Evolutionary conservation across 2,888 invertebrate species (phyloP).

Genomic region (Thera britannica): DNA sequence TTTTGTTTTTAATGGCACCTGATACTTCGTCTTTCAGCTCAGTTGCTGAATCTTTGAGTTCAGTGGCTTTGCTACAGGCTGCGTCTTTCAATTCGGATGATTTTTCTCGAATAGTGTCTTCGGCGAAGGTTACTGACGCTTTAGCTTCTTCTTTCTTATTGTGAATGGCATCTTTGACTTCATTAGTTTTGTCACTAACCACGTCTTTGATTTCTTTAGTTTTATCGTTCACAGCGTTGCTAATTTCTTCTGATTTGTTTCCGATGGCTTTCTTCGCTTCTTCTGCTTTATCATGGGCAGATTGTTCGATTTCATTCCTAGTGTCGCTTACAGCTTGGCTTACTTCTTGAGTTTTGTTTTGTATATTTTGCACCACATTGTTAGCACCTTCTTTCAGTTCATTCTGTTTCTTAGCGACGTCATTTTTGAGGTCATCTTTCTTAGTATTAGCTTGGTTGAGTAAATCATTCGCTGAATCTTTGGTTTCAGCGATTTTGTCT

Average conservation of each 20-base stretch:
- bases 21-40: constrained; percentile 47
- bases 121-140: constrained; percentile 37
- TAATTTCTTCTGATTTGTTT: constrained; percentile 47
- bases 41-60: constrained; percentile 42
- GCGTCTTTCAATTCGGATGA: constrained; percentile 42
- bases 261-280: constrained; percentile 50
- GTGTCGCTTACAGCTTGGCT: constrained; percentile 53
- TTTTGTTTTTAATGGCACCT: constrained; percentile 46
- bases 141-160: constrained; percentile 45
- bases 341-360: constrained; percentile 55
- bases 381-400: constrained; percentile 56
- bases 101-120: constrained; percentile 50
- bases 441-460: constrained; percentile 64
- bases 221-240: constrained; percentile 54
- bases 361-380: constrained; percentile 48
- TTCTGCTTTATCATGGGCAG: constrained; percentile 51
- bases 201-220: constrained; percentile 53
- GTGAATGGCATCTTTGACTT: constrained; percentile 38
- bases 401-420: constrained; percentile 58
- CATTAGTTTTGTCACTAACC: constrained; percentile 40
- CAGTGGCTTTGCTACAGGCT: constrained; percentile 49
- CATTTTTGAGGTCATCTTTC: constrained; percentile 65
- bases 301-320: constrained; percentile 53
- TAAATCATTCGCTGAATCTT: constrained; percentile 67
- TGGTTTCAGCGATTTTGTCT: constrained; percentile 67